phyloP scores from a whole-genome alignment of 1,140 invertebrate genomes.

The Trichoplusia ni region DNA sequence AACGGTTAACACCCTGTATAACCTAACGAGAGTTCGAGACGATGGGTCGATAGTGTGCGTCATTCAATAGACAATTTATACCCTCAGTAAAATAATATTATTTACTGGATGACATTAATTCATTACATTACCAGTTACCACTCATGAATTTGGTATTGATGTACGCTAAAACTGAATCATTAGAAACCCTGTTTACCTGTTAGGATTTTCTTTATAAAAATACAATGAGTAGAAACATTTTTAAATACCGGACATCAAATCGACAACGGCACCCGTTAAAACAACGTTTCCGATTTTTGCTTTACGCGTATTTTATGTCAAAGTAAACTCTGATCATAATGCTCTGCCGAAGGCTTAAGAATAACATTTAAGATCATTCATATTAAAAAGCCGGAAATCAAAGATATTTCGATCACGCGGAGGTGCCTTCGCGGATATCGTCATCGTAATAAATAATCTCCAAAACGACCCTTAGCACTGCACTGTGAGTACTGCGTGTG shows the following conservation, averaged over 20 bases:
- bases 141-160: slow-evolving; percentile 10
- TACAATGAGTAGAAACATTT: slow-evolving; percentile 15
- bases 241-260: slow-evolving; percentile 15
- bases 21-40: neutral
- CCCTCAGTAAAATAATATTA: neutral
- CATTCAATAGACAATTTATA: slow-evolving; percentile 16
- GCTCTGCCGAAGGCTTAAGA: neutral
- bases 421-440: neutral
- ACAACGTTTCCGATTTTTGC: neutral
- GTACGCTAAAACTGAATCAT: slow-evolving; percentile 23
- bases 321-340: slow-evolving; percentile 3
- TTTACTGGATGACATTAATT: neutral
- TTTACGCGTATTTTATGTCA: neutral
- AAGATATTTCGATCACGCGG: neutral
- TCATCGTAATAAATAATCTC: slow-evolving; percentile 10
- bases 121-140: slow-evolving; percentile 12
- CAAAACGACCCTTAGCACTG: neutral
- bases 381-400: slow-evolving; percentile 7
- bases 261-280: slow-evolving; percentile 8
- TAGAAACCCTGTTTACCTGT: slow-evolving; percentile 50
- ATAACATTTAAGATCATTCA: neutral
- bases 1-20: neutral
- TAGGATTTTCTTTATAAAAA: slow-evolving; percentile 32
- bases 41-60: neutral
- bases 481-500: neutral